Conservation (phyloP, 2,888 invertebrate species). For the Scaptomyza flava region DNA sequence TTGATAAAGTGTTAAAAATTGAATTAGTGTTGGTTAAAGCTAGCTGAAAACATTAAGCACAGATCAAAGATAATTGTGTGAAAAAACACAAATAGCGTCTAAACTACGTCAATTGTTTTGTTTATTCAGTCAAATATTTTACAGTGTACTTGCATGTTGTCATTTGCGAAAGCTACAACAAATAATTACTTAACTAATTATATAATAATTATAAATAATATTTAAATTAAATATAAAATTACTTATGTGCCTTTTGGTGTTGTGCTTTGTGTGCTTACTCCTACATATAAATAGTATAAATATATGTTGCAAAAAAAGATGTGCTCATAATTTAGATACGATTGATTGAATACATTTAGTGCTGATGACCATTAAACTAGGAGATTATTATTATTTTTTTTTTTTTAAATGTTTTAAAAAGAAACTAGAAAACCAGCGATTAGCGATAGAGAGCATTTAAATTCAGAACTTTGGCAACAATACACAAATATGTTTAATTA, state of each 20-base stretch:
- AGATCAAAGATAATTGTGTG: slow-evolving; percentile 7
- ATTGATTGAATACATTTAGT: slow-evolving; percentile 21
- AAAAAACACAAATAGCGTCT: slow-evolving; percentile 18
- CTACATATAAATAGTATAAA: slow-evolving; percentile 1
- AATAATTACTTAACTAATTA: slow-evolving; percentile 18
- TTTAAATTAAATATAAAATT: slow-evolving; percentile 11
- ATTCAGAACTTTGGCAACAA: slow-evolving; percentile 53
- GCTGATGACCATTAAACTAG: slow-evolving; percentile 19
- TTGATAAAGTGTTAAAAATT: no score
- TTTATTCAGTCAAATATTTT: slow-evolving; percentile 30
- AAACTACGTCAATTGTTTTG: slow-evolving; percentile 27
- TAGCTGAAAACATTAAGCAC: slow-evolving; percentile 14
- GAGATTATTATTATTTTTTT: not conserved
- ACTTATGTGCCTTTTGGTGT: slow-evolving; percentile 36
- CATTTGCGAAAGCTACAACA: slow-evolving; percentile 19
- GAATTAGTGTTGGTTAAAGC: slow-evolving; percentile 6
- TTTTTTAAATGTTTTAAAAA: slow-evolving; percentile 24
- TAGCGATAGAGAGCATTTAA: slow-evolving; percentile 79
- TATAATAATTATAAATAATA: not conserved
- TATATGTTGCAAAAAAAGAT: not conserved
- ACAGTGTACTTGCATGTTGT: slow-evolving; percentile 23
- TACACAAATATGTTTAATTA: slow-evolving; percentile 7
- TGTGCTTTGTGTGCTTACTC: slow-evolving; percentile 35
- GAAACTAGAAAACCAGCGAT: slow-evolving; percentile 63
- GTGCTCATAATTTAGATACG: not conserved